phyloP scores from a whole-genome alignment of 1,140 invertebrate genomes.

The Pseudomyrmex sp. region DNA sequence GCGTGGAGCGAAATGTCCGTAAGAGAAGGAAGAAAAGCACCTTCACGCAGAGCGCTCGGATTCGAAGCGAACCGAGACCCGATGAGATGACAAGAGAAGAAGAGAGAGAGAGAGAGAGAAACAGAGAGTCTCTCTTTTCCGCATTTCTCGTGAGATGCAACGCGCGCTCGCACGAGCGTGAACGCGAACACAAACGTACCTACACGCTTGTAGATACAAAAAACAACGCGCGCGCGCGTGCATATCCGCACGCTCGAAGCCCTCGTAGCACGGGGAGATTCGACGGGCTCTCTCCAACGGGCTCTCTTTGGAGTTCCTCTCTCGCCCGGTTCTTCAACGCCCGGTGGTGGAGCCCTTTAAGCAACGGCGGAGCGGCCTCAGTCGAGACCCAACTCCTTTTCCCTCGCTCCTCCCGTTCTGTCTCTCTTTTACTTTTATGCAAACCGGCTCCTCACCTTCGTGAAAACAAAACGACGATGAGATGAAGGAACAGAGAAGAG shows the following conservation, averaged over 20 bases:
- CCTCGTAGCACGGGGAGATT: slow-evolving; percentile 3
- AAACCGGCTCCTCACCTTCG: slow-evolving; percentile 71
- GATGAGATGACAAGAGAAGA: slow-evolving; percentile 59
- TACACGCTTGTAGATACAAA: background rate
- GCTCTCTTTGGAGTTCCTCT: slow-evolving; percentile 13
- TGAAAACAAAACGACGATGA: slow-evolving; percentile 71
- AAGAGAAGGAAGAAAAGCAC: background rate
- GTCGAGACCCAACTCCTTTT: slow-evolving; percentile 47
- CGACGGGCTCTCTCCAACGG: background rate
- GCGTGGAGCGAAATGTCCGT: slow-evolving; percentile 34
- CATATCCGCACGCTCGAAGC: background rate
- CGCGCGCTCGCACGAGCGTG: slow-evolving; percentile 52
- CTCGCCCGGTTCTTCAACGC: slow-evolving; percentile 31
- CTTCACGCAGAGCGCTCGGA: background rate
- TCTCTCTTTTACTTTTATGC: slow-evolving; percentile 67
- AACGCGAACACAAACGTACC: slow-evolving; percentile 15
- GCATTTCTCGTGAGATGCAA: slow-evolving; percentile 30
- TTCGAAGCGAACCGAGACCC: slow-evolving; percentile 12
- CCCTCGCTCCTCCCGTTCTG: slow-evolving; percentile 14
- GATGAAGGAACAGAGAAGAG: slow-evolving; percentile 33
- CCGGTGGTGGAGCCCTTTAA: slow-evolving; percentile 53
- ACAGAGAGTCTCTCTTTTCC: slow-evolving; percentile 44
- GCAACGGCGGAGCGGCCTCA: slow-evolving; percentile 51
- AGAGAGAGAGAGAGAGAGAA: slow-evolving; percentile 52
- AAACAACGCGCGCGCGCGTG: slow-evolving; percentile 1